Percentiles rank a stretch among this genome's conserved stretches.
These are phyloP conservation scores for Nylanderia fulva DNA, from an alignment of 1,140 invertebrate species.

Conservation along the genomic window DNA sequence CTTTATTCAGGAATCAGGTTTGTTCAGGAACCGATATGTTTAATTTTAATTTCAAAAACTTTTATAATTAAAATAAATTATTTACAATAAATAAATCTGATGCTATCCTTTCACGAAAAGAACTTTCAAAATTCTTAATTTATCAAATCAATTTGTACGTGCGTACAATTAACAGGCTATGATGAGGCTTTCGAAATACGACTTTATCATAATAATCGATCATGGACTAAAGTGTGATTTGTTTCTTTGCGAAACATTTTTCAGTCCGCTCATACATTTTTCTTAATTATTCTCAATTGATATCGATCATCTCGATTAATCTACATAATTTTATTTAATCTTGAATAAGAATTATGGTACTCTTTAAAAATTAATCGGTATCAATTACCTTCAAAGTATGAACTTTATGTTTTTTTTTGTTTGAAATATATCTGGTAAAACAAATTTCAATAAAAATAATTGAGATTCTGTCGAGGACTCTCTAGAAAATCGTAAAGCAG, in stretches of 20 bases:
- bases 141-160: neutral
- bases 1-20: too few relatives aligned
- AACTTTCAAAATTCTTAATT: neutral
- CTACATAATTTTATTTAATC: neutral
- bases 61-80: neutral
- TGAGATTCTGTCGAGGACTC: too few relatives aligned
- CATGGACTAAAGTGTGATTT: constrained; percentile 29
- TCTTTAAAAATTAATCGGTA: neutral
- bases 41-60: too few relatives aligned
- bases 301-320: neutral
- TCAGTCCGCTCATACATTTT: neutral
- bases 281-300: neutral
- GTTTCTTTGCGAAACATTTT: constrained; percentile 1
- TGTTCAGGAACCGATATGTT: too few relatives aligned
- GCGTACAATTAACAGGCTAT: neutral
- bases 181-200: constrained; percentile 9
- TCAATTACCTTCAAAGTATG: neutral
- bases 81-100: neutral
- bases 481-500: neutral
- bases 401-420: neutral
- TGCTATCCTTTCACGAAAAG: neutral
- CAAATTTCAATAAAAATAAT: neutral
- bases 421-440: neutral
- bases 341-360: neutral
- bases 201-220: constrained; percentile 27